Evolutionary conservation across 2,888 invertebrate species (phyloP).

Genomic region (Calephelis perditalis): DNA sequence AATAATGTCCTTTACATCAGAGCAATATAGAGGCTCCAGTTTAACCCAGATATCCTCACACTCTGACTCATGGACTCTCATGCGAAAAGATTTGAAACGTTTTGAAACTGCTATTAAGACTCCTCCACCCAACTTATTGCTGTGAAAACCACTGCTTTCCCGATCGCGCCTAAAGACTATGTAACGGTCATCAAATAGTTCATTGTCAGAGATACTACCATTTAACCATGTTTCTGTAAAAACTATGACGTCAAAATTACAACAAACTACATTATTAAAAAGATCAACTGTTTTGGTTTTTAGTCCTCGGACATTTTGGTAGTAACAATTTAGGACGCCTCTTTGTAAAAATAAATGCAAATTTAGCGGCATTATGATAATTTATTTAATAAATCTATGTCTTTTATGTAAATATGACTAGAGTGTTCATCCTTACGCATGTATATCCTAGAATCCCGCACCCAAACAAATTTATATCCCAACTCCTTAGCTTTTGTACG

Average conservation of each 20-base stretch:
- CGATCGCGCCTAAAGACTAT: not conserved
- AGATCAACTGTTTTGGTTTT: not conserved
- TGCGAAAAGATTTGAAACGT: conserved; percentile 2
- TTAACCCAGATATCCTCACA: conserved; percentile 24
- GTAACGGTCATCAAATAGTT: not conserved
- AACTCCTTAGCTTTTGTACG: not conserved
- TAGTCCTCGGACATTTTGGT: conserved; percentile 5
- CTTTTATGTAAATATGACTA: conserved; percentile 1
- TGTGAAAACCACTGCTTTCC: not conserved
- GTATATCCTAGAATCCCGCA: not conserved
- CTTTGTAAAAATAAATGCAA: not conserved
- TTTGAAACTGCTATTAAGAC: not conserved
- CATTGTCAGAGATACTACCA: not conserved
- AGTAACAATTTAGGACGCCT: conserved; percentile 7
- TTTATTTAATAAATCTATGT: conserved; percentile 10
- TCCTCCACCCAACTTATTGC: not conserved
- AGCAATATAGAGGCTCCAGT: not conserved
- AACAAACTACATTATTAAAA: not conserved
- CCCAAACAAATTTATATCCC: conserved; percentile 2
- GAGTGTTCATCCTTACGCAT: not conserved
- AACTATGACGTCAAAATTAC: conserved; percentile 1
- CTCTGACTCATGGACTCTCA: conserved; percentile 8
- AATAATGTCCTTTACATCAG: not conserved
- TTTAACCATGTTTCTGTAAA: conserved; percentile 6
- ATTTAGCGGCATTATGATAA: not conserved